Percentiles rank a stretch among this genome's conserved stretches.
Conservation (phyloP, 2,888 invertebrate species). For the Hetaerina titia region DNA sequence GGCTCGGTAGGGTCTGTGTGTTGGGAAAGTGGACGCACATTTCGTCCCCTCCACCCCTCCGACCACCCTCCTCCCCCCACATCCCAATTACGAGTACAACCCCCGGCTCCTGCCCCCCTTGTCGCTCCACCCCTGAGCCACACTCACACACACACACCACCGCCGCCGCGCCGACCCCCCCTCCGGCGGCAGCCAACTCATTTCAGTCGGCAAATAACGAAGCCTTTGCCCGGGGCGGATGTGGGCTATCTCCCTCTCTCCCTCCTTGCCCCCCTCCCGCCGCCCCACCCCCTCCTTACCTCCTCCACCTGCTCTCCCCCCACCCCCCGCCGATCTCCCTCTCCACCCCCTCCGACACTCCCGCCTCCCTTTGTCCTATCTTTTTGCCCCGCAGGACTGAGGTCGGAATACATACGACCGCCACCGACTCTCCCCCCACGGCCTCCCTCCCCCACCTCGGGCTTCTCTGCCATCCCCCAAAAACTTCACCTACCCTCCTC, state of each 20-base stretch:
- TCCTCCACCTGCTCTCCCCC: background rate
- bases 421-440: conserved; percentile 44
- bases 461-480: background rate
- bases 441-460: conserved; percentile 33
- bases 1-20: background rate
- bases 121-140: conserved; percentile 66
- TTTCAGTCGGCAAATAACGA: conserved; percentile 68
- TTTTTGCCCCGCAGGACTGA: conserved; percentile 53
- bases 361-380: conserved; percentile 64
- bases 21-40: conserved; percentile 63
- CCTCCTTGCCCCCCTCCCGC: conserved; percentile 44
- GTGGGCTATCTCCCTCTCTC: conserved; percentile 68
- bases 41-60: conserved; percentile 61
- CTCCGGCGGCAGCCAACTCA: conserved; percentile 59
- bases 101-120: conserved; percentile 67
- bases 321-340: background rate
- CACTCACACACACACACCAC: conserved; percentile 27
- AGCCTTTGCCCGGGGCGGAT: conserved; percentile 68
- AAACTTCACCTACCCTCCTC: background rate
- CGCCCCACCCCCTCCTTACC: conserved; percentile 40
- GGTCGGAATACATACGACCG: conserved; percentile 68
- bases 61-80: conserved; percentile 43
- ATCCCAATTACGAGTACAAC: conserved; percentile 69
- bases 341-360: conserved; percentile 2
- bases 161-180: conserved; percentile 44